A percentile compares a stretch with the other conserved stretches of the same genome.
phyloP scores from a whole-genome alignment of 2,797 vertebrate species.

The Tauraco hartlaubi region DNA sequence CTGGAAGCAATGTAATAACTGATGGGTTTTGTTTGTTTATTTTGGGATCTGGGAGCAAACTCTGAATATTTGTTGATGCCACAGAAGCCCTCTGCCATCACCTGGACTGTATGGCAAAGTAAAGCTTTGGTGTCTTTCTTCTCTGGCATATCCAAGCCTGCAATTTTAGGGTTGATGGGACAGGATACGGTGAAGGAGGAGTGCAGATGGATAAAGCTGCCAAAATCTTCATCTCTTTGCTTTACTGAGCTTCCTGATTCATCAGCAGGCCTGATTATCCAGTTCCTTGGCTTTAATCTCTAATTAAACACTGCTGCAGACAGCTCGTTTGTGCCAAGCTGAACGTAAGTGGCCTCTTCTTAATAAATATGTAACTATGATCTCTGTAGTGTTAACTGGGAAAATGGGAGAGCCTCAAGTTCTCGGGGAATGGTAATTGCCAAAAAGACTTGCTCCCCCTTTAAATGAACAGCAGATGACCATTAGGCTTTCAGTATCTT shows the following conservation, averaged over 20 bases:
- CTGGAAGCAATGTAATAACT: not conserved
- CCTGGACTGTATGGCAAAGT: not conserved
- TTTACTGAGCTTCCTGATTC: constrained; percentile 77
- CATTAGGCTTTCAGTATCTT: constrained; percentile 14
- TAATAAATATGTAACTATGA: constrained; percentile 73
- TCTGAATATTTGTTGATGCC: not conserved
- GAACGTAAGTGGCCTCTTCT: constrained; percentile 74
- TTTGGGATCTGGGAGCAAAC: not conserved
- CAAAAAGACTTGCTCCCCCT: not conserved
- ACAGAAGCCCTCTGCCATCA: not conserved
- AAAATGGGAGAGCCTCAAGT: constrained; percentile 24
- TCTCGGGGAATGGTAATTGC: constrained; percentile 37
- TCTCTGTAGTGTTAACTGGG: constrained; percentile 56
- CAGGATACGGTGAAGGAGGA: not conserved
- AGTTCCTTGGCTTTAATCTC: constrained; percentile 78
- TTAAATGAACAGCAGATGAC: constrained; percentile 31
- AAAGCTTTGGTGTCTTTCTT: not conserved
- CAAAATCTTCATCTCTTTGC: constrained; percentile 10
- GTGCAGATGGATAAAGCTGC: not conserved
- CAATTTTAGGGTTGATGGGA: not conserved
- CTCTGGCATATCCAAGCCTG: not conserved
- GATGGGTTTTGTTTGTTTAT: not conserved
- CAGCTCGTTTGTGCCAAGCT: constrained; percentile 70
- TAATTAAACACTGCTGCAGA: constrained; percentile 80
- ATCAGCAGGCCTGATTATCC: constrained; percentile 80